Evolutionary conservation across 2,888 invertebrate genomes (phyloP), one percentile per base, ranked within the genome.

Genomic region (Metacarcinus magister): DNA sequence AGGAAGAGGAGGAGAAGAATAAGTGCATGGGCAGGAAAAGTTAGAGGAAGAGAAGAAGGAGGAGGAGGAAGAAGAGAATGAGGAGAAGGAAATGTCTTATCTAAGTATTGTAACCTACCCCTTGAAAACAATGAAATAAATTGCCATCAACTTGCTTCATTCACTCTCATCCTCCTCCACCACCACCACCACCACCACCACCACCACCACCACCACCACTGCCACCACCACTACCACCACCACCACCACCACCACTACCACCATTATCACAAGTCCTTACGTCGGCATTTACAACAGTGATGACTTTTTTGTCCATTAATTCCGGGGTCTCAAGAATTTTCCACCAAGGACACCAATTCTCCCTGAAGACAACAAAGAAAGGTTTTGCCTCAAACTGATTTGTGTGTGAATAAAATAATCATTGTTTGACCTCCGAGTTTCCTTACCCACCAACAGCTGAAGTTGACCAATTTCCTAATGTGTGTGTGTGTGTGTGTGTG

Each of bases 401-500:
- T 10, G 67, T n/a, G n/a, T 67, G n/a, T n/a, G 67, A 54, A 5
- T 54, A 54, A 54, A 54, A 13, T 13, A 54, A 54, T 54, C 54
- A 54, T 54, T 13, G 13, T 54, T 54, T 54, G n/a, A n/a, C n/a
- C n/a, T n/a, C n/a, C n/a, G n/a, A n/a, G n/a, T n/a, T n/a, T n/a
- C n/a, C n/a, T n/a, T n/a, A n/a, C n/a, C 48, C 48, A 48, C 48
- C 48, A 48, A 5, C 48, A 48, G 7, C 48, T 8, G 48, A 48
- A 13, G 48, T 19, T 67, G 67, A 67, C 7, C 10, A 3, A 3
- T n/a, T n/a, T n/a, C n/a, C n/a, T n/a, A n/a, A n/a, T n/a, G n/a
- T n/a, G n/a, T n/a, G n/a, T n/a, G n/a, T 67, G 67, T 67, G 67
- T 67, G 67, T 67, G 67, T 67, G 67, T 67, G 67, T 67, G 67